A percentile compares a stretch with the other conserved stretches of the same genome.
Conservation (phyloP, 2,113 vertebrate species). For the Ascaphus truei region DNA sequence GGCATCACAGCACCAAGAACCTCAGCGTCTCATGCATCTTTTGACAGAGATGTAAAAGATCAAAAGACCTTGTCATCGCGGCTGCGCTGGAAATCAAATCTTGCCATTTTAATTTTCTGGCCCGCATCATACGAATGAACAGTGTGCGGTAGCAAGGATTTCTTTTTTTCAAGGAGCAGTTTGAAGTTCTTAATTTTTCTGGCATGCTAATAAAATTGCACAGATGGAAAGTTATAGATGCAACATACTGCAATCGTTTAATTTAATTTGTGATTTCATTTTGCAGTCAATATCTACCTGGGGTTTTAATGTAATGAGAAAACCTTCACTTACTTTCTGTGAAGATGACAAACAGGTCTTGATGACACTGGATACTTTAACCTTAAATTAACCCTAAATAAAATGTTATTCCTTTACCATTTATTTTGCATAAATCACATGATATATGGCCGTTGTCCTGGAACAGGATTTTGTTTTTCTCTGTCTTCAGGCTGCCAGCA, state of each 20-base stretch:
- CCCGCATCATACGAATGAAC: not conserved
- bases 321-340: not conserved
- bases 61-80: not conserved
- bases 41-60: not conserved
- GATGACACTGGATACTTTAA: not conserved
- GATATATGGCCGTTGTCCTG: too few relatives aligned
- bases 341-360: not conserved
- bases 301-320: not conserved
- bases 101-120: conserved; percentile 29
- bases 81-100: conserved; percentile 4
- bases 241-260: not conserved
- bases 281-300: conserved; percentile 9
- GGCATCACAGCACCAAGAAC: not conserved
- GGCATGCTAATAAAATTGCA: conserved; percentile 23
- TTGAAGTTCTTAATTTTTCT: conserved; percentile 13
- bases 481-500: too few relatives aligned
- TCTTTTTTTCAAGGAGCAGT: not conserved
- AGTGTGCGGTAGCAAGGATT: not conserved
- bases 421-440: too few relatives aligned
- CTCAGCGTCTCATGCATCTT: not conserved
- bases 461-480: too few relatives aligned
- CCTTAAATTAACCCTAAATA: not conserved
- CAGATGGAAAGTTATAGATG: conserved; percentile 18
- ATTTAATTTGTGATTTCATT: conserved; percentile 23
- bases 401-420: too few relatives aligned